These are phyloP conservation scores for Porites divaricata DNA, from an alignment of 92 coral and sea anemone genomes.

Conservation along the genomic window DNA sequence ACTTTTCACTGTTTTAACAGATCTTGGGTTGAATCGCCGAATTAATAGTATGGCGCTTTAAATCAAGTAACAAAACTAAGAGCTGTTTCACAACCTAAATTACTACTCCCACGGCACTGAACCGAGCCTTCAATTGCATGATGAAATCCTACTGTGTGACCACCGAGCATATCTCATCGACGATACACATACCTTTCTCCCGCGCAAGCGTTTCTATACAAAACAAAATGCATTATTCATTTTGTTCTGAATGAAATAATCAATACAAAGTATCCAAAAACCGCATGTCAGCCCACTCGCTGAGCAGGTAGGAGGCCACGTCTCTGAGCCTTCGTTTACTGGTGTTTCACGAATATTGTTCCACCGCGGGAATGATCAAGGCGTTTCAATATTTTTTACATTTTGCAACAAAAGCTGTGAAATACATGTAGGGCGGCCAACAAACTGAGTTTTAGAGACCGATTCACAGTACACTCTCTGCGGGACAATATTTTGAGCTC, in stretches of 20 bases:
- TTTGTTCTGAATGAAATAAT: not conserved
- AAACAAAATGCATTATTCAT: not conserved
- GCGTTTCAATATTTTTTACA: not conserved
- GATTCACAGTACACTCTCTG: not conserved
- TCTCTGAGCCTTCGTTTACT: not conserved
- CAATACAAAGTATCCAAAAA: not conserved
- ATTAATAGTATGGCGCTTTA: not conserved
- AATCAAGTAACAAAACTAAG: not conserved
- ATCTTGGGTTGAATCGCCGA: no score
- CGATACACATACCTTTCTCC: not conserved
- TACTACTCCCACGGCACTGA: not conserved
- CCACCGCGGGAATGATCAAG: not conserved
- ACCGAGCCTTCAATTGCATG: not conserved
- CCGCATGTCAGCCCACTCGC: not conserved
- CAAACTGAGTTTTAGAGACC: not conserved
- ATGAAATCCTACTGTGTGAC: not conserved
- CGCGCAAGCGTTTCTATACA: not conserved
- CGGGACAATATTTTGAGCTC: not conserved
- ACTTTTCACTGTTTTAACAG: not conserved
- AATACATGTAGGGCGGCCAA: not conserved
- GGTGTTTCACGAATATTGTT: no score
- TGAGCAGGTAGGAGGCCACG: not conserved
- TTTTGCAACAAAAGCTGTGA: not conserved
- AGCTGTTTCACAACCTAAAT: not conserved
- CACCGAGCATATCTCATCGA: no score